Base-by-base conservation (phyloP, 2,797 vertebrate species). In the Monodelphis domestica region DNA sequence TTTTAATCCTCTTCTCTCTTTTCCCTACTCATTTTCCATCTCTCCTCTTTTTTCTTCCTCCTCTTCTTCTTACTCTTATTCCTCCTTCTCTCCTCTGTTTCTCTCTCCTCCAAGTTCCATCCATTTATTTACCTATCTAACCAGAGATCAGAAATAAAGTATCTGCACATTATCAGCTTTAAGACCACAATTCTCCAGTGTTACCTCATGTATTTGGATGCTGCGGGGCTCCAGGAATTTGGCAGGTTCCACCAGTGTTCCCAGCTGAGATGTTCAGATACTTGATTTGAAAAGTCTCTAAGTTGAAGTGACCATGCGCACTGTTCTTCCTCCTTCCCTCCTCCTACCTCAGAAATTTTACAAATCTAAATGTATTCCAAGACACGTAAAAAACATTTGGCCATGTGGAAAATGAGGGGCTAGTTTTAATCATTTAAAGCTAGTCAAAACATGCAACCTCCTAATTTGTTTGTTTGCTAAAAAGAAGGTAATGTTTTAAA, bases 401-500 rank as follows among this genome's bases (percentile, higher is more conserved):
- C 94, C 92, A 59, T 90, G 92, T 96, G 95, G 96, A 96, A 94
- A 94, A 12, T 93, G 94, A 97, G 63, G 93, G 95, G 92, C 92
- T 95, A 55, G 78, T 96, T 97, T 96, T 93, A 90, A 54, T 91
- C 53, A 97, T 95, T 96, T 90, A 95, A 94, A 95, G 87, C 78
- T 24, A 89, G 88, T 57, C 96, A 92, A 95, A 95, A 95, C 95
- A 92, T 0, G 89, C 96, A 94, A 91, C 88, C 95, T 97, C 96
- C 89, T 97, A 91, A 97, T 97, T 94, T 95, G 94, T 96, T 96
- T 96, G 70, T 94, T 97, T 96, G 87, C 97, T 97, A 95, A 93
- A 96, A 96, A 95, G 59, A 95, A 96, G 0, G 88, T 95, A 94
- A 93, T 96, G 95, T 94, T 96, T 98, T 97, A 89, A 98, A 98